Conservation (phyloP, 2,113 vertebrate genomes). For the Orycteropus afer region DNA sequence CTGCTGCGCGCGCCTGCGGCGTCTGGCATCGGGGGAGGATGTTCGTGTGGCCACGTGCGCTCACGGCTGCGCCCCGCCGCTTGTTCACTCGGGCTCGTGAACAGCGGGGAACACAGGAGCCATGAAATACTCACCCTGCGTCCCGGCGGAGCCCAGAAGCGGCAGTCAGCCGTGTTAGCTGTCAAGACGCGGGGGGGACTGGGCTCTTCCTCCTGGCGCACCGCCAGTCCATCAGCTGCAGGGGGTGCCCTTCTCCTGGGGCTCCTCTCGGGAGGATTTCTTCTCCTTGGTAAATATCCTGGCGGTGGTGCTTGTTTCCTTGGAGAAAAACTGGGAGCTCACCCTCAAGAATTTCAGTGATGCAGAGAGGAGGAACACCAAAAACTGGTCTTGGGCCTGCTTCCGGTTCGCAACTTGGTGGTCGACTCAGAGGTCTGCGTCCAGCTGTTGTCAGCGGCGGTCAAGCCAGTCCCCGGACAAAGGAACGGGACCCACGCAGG, state of each 20-base stretch:
- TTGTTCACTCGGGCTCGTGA: background rate
- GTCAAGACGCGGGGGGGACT: too few species aligned
- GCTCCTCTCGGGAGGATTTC: background rate
- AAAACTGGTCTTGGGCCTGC: background rate
- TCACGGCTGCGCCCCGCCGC: background rate
- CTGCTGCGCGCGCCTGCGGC: too few species aligned
- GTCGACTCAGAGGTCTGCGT: background rate
- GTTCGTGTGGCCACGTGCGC: background rate
- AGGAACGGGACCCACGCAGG: too few species aligned
- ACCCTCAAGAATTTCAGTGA: background rate
- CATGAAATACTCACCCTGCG: constrained; percentile 19
- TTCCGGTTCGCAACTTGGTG: background rate
- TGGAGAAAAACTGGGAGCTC: background rate
- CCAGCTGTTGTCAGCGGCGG: too few species aligned
- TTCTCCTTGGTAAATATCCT: background rate
- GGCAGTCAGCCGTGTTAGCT: background rate
- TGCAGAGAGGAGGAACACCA: background rate
- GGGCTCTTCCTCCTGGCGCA: too few species aligned
- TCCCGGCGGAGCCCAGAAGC: background rate
- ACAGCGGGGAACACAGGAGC: background rate
- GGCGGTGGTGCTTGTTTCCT: background rate
- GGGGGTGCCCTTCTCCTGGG: too few species aligned
- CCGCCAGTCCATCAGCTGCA: too few species aligned
- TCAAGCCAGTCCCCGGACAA: too few species aligned
- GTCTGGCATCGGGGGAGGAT: background rate